Conservation (phyloP, 92 coral and sea anemone genomes). For the Anthopleura xanthogrammica region DNA sequence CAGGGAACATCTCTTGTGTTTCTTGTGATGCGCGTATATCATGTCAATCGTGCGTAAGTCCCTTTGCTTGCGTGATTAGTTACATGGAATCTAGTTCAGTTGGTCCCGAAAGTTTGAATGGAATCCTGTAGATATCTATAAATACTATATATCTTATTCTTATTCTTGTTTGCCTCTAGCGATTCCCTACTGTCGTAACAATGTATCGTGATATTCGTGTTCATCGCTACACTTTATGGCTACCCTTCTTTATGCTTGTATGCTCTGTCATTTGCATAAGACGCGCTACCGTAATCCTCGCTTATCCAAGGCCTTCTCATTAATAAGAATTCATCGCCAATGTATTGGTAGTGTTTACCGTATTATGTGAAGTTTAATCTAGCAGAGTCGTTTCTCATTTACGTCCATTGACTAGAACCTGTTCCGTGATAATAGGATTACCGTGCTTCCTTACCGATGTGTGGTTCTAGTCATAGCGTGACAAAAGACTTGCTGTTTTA, state of each 20-base stretch:
- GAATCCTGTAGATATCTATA: constrained; percentile 1
- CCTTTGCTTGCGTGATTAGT: constrained; percentile 31
- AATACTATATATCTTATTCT: not conserved
- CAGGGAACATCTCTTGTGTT: constrained; percentile 3
- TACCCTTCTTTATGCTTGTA: constrained; percentile 4
- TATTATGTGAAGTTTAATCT: constrained; percentile 5
- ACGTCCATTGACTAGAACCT: constrained; percentile 12
- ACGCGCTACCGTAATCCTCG: constrained; percentile 34
- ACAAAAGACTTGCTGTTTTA: constrained; percentile 26
- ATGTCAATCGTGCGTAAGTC: constrained; percentile 27
- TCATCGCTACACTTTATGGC: not conserved
- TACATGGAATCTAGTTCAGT: constrained; percentile 17
- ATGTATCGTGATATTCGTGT: not conserved
- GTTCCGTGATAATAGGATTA: constrained; percentile 29
- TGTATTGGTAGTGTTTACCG: not conserved
- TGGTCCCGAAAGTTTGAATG: constrained; percentile 24
- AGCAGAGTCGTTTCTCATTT: not conserved
- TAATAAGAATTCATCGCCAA: not conserved
- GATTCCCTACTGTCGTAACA: not conserved
- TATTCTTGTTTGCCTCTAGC: not conserved
- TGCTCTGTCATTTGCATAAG: constrained; percentile 27
- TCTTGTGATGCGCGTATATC: constrained; percentile 12
- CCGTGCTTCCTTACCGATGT: constrained; percentile 9
- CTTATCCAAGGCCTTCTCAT: not conserved
- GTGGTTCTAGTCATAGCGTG: constrained; percentile 34